Evolutionary conservation across 2,797 vertebrate species (phyloP), one percentile per base, ranked within the genome.

Genomic region (Thamnophis elegans): DNA sequence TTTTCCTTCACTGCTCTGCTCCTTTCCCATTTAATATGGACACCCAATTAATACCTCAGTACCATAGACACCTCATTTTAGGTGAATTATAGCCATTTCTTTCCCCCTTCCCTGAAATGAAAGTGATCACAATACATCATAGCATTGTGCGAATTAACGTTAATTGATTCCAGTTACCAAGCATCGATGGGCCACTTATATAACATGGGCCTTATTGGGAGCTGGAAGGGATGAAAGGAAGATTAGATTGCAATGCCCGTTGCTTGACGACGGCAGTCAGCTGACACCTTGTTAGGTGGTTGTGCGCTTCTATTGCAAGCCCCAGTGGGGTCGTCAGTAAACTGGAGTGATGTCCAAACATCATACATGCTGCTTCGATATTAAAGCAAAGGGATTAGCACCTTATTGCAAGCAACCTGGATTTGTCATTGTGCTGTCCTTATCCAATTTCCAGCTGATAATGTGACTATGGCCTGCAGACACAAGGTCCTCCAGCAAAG

Each of bases 391-490:
- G 98, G 98, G 98, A 99, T 98, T 98, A 98, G 98, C 98, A 98
- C 98, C 98, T 99, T 99, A 99, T 99, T 99, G 99, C 99, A 97
- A 98, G 98, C 98, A 99, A 98, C 98, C 98, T 98, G 98, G 98
- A 99, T 99, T 99, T 99, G 98, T 99, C 99, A 99, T 99, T 98
- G 98, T 98, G 98, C 98, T 98, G 97, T 99, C 98, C 98, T 99
- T 99, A 99, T 99, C 98, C 98, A 99, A 99, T 99, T 99, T 99
- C 98, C 98, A 98, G 97, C 97, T 96, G 94, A 97, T 98, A 98
- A 98, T 98, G 98, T 97, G 97, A 97, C 97, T 97, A 94, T 97
- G 97, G 97, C 98, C 98, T 97, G 96, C 93, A 94, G 98, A 97
- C 96, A 68, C 11, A n/a, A 96, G 95, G 97, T 98, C 97, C 97